Percentiles rank a stretch among this genome's conserved stretches.
These are phyloP conservation scores for Symphodus melops DNA, from an alignment of 2,113 vertebrate genomes.

Conservation along the genomic window DNA sequence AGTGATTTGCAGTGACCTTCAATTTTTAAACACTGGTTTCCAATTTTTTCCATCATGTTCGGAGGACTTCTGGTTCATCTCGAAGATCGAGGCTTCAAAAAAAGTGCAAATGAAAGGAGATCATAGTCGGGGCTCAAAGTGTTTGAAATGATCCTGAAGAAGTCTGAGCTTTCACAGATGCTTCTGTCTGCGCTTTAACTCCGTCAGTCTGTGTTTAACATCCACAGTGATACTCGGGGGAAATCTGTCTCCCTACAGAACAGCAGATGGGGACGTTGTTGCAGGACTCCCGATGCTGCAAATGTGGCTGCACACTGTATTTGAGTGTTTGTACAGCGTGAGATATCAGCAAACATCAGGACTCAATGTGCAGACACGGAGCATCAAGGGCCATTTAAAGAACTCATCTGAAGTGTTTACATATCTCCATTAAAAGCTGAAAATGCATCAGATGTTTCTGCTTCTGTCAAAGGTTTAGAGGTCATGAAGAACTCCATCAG, in stretches of 20 bases:
- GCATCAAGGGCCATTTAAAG: neutral
- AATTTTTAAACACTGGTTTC: neutral
- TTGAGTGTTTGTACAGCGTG: neutral
- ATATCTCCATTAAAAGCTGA: no score
- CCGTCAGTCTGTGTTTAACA: neutral
- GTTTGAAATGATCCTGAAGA: neutral
- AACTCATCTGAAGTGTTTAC: no score
- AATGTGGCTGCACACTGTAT: neutral
- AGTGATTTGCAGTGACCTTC: neutral
- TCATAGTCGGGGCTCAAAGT: no score
- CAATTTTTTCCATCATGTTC: no score
- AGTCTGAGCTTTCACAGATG: neutral
- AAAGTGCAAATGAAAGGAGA: no score
- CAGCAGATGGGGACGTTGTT: neutral
- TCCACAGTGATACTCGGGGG: neutral
- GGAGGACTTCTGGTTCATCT: no score
- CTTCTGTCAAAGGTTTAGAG: neutral
- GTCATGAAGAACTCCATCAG: neutral
- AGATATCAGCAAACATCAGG: neutral
- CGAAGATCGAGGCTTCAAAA: no score
- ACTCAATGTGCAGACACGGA: neutral
- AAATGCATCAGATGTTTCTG: neutral
- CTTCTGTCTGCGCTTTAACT: no score
- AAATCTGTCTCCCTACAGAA: neutral
- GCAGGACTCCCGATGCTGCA: neutral